These are phyloP conservation scores for Hoplias malabaricus DNA, from an alignment of 2,113 vertebrate species.

Conservation along the genomic window DNA sequence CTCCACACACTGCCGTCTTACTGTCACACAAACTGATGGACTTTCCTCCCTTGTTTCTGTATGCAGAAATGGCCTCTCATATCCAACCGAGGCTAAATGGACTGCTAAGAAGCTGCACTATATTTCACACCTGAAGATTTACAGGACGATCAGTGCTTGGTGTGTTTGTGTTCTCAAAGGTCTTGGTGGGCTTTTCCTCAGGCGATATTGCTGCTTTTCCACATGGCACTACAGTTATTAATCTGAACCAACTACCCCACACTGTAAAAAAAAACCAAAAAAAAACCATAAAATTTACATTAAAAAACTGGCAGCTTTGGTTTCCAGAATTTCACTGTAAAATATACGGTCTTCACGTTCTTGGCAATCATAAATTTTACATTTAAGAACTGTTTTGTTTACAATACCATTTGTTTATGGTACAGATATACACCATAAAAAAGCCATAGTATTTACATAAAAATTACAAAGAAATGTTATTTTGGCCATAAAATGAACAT, in stretches of 20 bases:
- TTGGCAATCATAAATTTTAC: too few species aligned
- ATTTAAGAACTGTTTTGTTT: too few species aligned
- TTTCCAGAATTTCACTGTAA: too few species aligned
- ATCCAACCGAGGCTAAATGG: conserved; percentile 22
- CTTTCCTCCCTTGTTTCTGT: conserved; percentile 62
- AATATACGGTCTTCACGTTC: too few species aligned
- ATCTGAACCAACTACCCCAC: not conserved
- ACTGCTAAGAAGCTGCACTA: conserved; percentile 1
- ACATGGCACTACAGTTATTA: not conserved
- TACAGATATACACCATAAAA: too few species aligned
- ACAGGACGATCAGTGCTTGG: not conserved
- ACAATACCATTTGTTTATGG: too few species aligned
- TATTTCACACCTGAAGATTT: not conserved
- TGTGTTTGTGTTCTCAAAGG: not conserved
- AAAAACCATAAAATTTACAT: too few species aligned
- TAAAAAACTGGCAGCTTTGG: too few species aligned
- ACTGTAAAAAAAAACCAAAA: too few species aligned
- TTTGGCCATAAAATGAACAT: too few species aligned
- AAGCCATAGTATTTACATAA: too few species aligned
- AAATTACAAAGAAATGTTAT: too few species aligned
- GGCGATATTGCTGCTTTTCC: not conserved
- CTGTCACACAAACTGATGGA: conserved; percentile 70
- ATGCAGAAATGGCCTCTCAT: conserved; percentile 17
- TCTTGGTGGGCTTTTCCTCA: not conserved
- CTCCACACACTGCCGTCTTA: conserved; percentile 67